Base-by-base conservation (phyloP, 2,888 invertebrate genomes). In the Pachydiplax longipennis region DNA sequence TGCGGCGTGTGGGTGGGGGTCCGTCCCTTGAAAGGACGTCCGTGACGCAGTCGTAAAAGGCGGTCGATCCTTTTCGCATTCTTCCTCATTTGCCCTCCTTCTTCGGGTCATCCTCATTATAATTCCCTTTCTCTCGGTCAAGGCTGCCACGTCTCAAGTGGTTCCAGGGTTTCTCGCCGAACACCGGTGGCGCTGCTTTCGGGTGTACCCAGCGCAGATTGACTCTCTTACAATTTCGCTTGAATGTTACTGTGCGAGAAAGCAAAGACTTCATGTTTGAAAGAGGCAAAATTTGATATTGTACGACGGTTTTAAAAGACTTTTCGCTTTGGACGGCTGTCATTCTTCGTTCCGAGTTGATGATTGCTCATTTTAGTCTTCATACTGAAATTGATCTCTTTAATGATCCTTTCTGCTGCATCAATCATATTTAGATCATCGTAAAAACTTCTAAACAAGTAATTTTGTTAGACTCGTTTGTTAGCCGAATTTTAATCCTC, bases 101-200 rank as follows among this genome's bases (percentile, higher is more conserved):
- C 82, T 35, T 53, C 15, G 58, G 58, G 87, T 37, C 35, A 58
- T 87, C 87, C 35, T 61, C 61, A 87, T 35, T 61, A 58, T 18
- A 58, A n/a, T 37, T 58, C 61, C 87, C 87, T 61, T 10, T 87
- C 61, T 37, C 37, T 61, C 87, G 87, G 87, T 87, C 87, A 87
- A 87, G 87, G 87, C 61, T 87, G 37, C 35, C 18, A 25, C 25
- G 61, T 8, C 61, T 18, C 18, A 40, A 61, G 61, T n/a, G 87
- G 87, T 87, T 87, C 87, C 15, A 22, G 37, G 87, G 61, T 87
- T 61, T 37, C 65, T 65, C 87, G 37, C 18, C 61, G n/a, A 6
- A 22, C 37, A 37, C 37, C 58, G 87, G 37, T 61, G 87, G 87
- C 87, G 87, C 87, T 87, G 87, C 61, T 61, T 35, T 18, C 6